phyloP scores from a whole-genome alignment of 1,140 invertebrate species.

The Paralvinella palmiformis region DNA sequence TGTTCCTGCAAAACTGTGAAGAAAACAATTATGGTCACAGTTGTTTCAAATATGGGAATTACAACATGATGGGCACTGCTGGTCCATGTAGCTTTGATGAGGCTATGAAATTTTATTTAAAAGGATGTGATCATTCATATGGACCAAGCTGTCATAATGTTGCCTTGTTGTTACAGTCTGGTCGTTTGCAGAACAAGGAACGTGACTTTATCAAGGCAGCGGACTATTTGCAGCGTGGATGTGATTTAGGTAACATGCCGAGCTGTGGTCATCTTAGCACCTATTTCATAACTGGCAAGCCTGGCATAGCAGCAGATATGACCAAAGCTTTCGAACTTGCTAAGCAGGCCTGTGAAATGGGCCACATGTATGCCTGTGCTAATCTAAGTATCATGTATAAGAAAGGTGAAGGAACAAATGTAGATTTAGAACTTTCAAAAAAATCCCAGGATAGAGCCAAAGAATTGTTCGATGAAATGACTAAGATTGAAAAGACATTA shows the following conservation, averaged over 20 bases:
- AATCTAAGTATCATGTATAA: conserved; percentile 79
- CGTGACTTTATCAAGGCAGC: conserved; percentile 54
- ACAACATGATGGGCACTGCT: conserved; percentile 50
- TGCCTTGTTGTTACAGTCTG: conserved; percentile 60
- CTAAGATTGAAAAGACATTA: conserved; percentile 49
- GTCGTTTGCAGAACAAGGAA: conserved; percentile 22
- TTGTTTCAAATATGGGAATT: conserved; percentile 77
- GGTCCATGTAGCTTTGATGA: conserved; percentile 33
- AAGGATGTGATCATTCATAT: conserved; percentile 67
- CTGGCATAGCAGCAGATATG: conserved; percentile 63
- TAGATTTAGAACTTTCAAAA: conserved; percentile 64
- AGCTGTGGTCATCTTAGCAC: conserved; percentile 76
- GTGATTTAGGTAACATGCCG: conserved; percentile 59
- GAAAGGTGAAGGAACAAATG: conserved; percentile 59
- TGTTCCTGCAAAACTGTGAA: conserved; percentile 80
- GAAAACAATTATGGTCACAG: conserved; percentile 72
- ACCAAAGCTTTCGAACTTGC: conserved; percentile 69
- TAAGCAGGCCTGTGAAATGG: conserved; percentile 68
- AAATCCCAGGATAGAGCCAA: conserved; percentile 65
- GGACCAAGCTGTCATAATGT: conserved; percentile 66
- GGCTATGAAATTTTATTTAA: conserved; percentile 68
- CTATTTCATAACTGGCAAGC: conserved; percentile 67
- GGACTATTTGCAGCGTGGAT: conserved; percentile 65
- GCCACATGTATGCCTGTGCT: conserved; percentile 75
- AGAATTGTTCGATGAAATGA: conserved; percentile 63